A percentile compares a stretch with the other conserved stretches of the same genome.
These are phyloP conservation scores for Pimpla rufipes DNA, from an alignment of 2,888 invertebrate species.

Conservation along the genomic window DNA sequence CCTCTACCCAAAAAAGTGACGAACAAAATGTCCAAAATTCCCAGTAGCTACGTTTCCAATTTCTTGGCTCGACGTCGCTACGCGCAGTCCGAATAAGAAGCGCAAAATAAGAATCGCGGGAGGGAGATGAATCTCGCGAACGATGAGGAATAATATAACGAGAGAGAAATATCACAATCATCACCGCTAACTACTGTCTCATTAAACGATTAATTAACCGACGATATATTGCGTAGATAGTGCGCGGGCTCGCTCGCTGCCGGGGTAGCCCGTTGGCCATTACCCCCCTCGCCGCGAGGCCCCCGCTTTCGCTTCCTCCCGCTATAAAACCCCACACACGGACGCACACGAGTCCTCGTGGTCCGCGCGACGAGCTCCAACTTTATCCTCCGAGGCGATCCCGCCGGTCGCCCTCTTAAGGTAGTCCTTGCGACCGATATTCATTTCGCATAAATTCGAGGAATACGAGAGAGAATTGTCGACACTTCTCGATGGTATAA, in stretches of 20 bases:
- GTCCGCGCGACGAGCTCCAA: constrained; percentile 57
- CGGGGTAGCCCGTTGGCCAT: constrained; percentile 59
- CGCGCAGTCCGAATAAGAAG: no score
- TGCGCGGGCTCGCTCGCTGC: constrained; percentile 42
- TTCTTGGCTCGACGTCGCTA: no score
- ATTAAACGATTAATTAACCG: constrained; percentile 84
- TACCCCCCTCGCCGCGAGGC: constrained; percentile 34
- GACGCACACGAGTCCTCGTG: constrained; percentile 27
- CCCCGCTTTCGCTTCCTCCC: constrained; percentile 29
- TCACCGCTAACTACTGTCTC: constrained; percentile 84
- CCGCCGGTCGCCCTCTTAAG: constrained; percentile 49
- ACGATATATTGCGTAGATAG: constrained; percentile 83
- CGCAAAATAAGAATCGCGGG: not conserved
- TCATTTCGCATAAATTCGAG: no score
- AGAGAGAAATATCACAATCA: constrained; percentile 76
- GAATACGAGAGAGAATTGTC: no score
- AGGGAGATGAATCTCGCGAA: constrained; percentile 61
- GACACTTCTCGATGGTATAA: no score
- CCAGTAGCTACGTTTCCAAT: no score
- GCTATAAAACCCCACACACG: constrained; percentile 45
- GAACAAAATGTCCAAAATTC: no score
- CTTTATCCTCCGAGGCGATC: constrained; percentile 66
- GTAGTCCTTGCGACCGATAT: no score
- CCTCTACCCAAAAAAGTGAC: no score
- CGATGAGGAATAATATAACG: constrained; percentile 62